Evolutionary conservation across 2,888 invertebrate genomes (phyloP).

Genomic region (Tenthredo mesomela): DNA sequence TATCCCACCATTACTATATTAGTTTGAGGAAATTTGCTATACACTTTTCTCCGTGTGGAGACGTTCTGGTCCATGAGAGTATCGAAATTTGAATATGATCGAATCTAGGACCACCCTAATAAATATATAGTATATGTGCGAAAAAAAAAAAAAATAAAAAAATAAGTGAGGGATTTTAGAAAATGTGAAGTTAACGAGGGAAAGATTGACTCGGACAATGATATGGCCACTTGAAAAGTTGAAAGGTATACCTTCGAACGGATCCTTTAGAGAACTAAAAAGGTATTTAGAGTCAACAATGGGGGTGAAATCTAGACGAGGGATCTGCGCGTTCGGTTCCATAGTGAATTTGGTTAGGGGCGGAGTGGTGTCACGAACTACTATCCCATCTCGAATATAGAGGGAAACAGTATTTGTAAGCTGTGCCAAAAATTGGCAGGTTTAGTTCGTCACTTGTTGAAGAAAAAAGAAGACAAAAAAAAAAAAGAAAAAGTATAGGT

Average conservation of each 20-base stretch:
- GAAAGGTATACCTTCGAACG: conserved; percentile 55
- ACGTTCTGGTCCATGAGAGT: too few relatives aligned
- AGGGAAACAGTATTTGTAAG: background rate
- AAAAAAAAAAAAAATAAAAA: background rate
- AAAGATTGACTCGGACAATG: conserved; percentile 76
- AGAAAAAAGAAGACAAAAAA: background rate
- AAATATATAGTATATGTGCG: too few relatives aligned
- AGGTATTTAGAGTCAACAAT: conserved; percentile 70
- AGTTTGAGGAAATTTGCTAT: too few relatives aligned
- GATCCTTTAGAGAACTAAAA: conserved; percentile 65
- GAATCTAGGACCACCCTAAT: too few relatives aligned
- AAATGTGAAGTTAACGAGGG: conserved; percentile 77
- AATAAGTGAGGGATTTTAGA: conserved; percentile 43
- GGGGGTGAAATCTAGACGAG: conserved; percentile 72
- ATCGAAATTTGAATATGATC: too few relatives aligned
- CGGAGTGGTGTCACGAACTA: background rate
- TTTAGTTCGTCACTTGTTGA: background rate
- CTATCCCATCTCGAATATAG: background rate
- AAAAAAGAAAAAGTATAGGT: background rate
- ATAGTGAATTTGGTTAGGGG: conserved; percentile 28
- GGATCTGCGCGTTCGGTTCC: background rate
- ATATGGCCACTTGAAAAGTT: conserved; percentile 63
- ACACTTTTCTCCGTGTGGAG: too few relatives aligned
- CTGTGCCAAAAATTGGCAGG: conserved; percentile 41
- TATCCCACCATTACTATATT: too few relatives aligned